These are phyloP conservation scores for Acleris laterana DNA, from an alignment of 2,888 invertebrate species.

Conservation along the genomic window DNA sequence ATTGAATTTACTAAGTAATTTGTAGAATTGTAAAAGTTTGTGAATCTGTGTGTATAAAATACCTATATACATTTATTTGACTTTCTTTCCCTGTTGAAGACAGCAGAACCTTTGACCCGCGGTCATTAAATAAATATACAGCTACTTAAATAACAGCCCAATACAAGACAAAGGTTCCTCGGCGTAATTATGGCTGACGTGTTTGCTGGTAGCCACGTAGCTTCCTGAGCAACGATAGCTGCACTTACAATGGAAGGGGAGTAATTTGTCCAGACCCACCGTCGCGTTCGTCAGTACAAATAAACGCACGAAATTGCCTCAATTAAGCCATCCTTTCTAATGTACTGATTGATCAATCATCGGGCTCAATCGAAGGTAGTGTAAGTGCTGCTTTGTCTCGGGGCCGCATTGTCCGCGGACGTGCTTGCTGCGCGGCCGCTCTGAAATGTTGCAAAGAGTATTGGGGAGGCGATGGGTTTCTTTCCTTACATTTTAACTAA, in stretches of 20 bases:
- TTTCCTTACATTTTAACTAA: background rate
- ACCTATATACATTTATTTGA: background rate
- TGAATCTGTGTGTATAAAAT: background rate
- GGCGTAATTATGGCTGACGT: conserved; percentile 30
- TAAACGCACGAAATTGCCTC: conserved; percentile 69
- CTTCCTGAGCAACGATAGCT: conserved; percentile 36
- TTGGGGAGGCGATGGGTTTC: background rate
- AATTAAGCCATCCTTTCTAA: conserved; percentile 79
- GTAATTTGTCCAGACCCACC: conserved; percentile 39
- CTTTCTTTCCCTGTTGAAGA: background rate
- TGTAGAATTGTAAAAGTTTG: background rate
- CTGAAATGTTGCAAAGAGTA: conserved; percentile 48
- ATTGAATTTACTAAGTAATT: background rate
- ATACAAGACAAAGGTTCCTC: conserved; percentile 19
- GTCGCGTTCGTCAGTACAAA: conserved; percentile 69
- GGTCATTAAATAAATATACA: background rate
- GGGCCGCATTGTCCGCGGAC: conserved; percentile 65
- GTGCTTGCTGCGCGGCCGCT: conserved; percentile 61
- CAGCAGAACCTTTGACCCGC: background rate
- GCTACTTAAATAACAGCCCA: background rate
- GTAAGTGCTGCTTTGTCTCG: conserved; percentile 62
- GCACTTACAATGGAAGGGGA: conserved; percentile 35
- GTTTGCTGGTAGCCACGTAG: conserved; percentile 37
- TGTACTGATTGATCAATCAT: conserved; percentile 82
- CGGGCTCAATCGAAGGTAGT: conserved; percentile 71